These are phyloP conservation scores for Thera obeliscata DNA, from an alignment of 2,888 invertebrate species.

Conservation along the genomic window DNA sequence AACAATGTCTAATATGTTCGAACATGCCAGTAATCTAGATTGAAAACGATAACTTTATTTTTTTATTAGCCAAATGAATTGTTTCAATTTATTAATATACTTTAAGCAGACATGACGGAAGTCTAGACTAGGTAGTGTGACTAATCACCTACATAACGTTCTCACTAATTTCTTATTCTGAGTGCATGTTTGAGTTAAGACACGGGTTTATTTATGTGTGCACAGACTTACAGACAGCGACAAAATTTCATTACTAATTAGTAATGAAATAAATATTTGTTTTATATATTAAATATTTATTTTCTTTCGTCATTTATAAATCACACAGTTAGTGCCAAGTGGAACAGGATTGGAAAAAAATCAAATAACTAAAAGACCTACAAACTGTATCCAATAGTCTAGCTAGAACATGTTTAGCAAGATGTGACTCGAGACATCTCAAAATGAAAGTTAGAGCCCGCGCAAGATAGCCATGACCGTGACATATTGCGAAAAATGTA, in stretches of 20 bases:
- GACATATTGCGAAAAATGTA: too few species aligned
- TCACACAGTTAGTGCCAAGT: too few species aligned
- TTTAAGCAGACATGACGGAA: slow-evolving; percentile 22
- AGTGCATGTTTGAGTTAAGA: background rate
- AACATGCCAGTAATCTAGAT: background rate
- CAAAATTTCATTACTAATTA: too few species aligned
- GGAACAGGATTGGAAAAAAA: too few species aligned
- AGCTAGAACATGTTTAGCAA: slow-evolving; percentile 31
- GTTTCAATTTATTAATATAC: background rate
- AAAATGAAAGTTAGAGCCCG: background rate
- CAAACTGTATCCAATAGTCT: too few species aligned
- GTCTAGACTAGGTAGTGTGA: slow-evolving; percentile 28
- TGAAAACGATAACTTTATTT: background rate
- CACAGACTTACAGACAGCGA: too few species aligned
- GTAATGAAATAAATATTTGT: too few species aligned
- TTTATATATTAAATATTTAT: too few species aligned
- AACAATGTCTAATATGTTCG: too few species aligned
- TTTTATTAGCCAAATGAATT: background rate
- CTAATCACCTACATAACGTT: slow-evolving; percentile 36
- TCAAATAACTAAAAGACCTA: too few species aligned
- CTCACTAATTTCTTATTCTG: slow-evolving; percentile 24
- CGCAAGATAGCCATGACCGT: too few species aligned
- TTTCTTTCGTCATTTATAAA: too few species aligned
- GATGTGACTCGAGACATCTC: background rate
- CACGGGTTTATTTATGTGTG: background rate